A percentile compares a stretch with the other conserved stretches of the same genome.
Evolutionary conservation across 2,113 vertebrate species (phyloP).

Genomic region (Macquaria ambigua): DNA sequence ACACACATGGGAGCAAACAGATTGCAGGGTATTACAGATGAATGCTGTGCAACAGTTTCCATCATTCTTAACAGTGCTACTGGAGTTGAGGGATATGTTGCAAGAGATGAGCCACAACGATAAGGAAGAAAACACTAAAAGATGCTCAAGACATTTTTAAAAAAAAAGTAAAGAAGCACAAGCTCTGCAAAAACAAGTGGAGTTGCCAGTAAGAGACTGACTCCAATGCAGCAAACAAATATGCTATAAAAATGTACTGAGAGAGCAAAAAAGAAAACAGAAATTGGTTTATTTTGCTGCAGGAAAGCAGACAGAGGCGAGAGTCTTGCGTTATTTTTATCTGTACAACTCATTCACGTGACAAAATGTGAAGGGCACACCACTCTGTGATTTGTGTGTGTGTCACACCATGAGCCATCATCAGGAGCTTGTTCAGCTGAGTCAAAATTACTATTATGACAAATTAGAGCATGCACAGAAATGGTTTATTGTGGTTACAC

Average conservation of each 20-base stretch:
- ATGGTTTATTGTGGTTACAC: neutral
- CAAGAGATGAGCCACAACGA: slow-evolving; percentile 19
- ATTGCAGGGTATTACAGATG: slow-evolving; percentile 14
- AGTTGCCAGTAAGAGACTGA: neutral
- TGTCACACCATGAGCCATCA: neutral
- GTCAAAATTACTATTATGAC: slow-evolving; percentile 18
- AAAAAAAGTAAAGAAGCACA: neutral
- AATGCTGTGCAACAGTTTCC: slow-evolving; percentile 24
- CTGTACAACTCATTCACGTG: neutral
- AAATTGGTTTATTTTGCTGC: neutral
- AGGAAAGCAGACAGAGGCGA: neutral
- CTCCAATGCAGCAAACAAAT: slow-evolving; percentile 8
- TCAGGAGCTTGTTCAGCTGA: neutral
- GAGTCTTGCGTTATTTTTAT: slow-evolving; percentile 29
- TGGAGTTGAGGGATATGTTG: slow-evolving; percentile 18
- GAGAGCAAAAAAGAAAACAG: neutral
- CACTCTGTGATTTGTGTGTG: slow-evolving; percentile 1
- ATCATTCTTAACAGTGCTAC: neutral
- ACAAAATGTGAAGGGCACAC: neutral
- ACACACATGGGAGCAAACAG: slow-evolving; percentile 6
- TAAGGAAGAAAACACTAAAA: neutral
- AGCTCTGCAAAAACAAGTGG: slow-evolving; percentile 1
- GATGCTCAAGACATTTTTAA: neutral
- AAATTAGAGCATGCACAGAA: neutral
- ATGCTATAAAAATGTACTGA: neutral